These are phyloP conservation scores for Rattus rattus DNA, from an alignment of 2,113 vertebrate genomes.

Conservation along the genomic window DNA sequence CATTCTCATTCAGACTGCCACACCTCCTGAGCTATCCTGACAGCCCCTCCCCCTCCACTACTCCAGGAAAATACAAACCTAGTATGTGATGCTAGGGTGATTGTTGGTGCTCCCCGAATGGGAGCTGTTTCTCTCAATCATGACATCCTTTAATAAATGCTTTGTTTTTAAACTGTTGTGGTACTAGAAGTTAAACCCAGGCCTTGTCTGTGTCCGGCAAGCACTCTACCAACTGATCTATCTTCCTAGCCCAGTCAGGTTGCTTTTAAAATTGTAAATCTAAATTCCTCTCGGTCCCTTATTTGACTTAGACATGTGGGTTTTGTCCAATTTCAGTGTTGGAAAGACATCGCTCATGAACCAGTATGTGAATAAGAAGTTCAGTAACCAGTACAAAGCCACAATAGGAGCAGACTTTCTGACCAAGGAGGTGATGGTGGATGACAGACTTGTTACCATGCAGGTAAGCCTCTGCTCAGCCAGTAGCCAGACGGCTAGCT, in stretches of 20 bases:
- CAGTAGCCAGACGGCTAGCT: background rate
- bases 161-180: background rate
- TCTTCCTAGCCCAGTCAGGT: too few species aligned
- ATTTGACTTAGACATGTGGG: background rate
- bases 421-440: constrained; percentile 99
- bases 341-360: constrained; percentile 99
- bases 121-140: background rate
- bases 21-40: background rate
- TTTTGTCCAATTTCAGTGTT: constrained; percentile 88
- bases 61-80: background rate
- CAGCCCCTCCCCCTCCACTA: background rate
- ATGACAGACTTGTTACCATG: constrained; percentile 99
- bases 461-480: constrained; percentile 88
- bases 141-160: background rate
- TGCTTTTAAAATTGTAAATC: background rate
- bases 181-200: background rate
- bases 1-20: background rate
- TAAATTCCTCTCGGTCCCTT: background rate
- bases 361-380: constrained; percentile 99
- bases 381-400: constrained; percentile 99
- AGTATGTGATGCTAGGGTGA: background rate
- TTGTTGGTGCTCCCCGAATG: background rate
- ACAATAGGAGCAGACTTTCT: constrained; percentile 99
- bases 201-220: background rate
- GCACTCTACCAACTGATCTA: background rate